phyloP scores from a whole-genome alignment of 2,797 vertebrate genomes.

The Eutrigla gurnardus region DNA sequence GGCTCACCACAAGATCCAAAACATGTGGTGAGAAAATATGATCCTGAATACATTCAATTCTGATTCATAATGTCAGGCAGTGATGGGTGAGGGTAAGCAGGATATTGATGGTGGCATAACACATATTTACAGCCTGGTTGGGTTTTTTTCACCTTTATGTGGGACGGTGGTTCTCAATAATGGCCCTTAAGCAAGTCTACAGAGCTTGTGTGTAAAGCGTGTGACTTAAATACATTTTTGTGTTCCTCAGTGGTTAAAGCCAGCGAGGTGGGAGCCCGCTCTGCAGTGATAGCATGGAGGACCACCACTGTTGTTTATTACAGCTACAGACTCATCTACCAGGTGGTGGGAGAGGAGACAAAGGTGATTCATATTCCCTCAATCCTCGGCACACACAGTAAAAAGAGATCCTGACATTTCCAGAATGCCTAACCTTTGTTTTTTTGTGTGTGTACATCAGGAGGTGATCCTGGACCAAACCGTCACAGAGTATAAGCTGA shows the following conservation, averaged over 20 bases:
- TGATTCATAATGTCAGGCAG: too few relatives aligned
- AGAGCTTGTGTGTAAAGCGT: background rate
- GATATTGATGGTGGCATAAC: too few relatives aligned
- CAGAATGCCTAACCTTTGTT: background rate
- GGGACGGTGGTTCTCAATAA: too few relatives aligned
- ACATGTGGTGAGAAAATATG: too few relatives aligned
- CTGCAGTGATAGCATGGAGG: conserved; percentile 86
- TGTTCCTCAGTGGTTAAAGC: conserved; percentile 76
- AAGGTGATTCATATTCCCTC: conserved; percentile 76
- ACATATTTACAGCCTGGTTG: too few relatives aligned
- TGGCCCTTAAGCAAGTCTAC: too few relatives aligned
- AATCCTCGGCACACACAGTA: background rate
- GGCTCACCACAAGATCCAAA: too few relatives aligned
- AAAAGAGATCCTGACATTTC: background rate
- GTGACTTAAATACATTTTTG: conserved; percentile 12
- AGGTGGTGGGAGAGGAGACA: conserved; percentile 79
- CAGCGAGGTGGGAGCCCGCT: conserved; percentile 82
- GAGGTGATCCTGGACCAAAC: conserved; percentile 84
- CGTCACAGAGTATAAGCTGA: conserved; percentile 82
- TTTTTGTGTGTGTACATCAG: conserved; percentile 71
- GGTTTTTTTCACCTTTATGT: too few relatives aligned
- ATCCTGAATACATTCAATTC: too few relatives aligned
- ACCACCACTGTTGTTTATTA: conserved; percentile 77
- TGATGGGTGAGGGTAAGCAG: too few relatives aligned
- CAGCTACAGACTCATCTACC: conserved; percentile 88